Conservation (phyloP, 2,888 invertebrate species). For the Eueremaeus valkanovi region DNA sequence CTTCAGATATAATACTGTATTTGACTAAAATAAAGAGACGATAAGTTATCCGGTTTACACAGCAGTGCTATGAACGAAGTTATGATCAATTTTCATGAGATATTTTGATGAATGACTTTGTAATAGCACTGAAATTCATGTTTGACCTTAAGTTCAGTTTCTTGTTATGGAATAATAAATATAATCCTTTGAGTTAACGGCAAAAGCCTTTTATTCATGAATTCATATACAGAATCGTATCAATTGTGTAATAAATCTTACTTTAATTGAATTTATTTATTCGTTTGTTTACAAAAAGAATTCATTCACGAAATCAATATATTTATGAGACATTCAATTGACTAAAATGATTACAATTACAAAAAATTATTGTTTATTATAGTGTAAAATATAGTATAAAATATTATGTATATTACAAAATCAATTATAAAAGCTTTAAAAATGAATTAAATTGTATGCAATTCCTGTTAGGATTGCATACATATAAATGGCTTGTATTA, state of each 20-base stretch:
- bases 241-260: too few relatives aligned
- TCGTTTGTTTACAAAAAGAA: neutral
- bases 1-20: too few relatives aligned
- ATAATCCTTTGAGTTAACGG: too few relatives aligned
- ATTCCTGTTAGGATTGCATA: neutral
- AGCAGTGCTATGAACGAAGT: neutral
- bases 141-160: neutral
- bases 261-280: too few relatives aligned
- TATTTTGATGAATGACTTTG: neutral
- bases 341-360: too few relatives aligned
- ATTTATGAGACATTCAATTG: neutral
- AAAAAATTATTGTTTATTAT: neutral
- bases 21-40: neutral
- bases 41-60: neutral
- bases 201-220: too few relatives aligned
- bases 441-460: neutral
- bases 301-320: neutral
- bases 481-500: neutral
- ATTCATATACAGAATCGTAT: too few relatives aligned
- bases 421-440: neutral
- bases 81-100: slow-evolving; percentile 7
- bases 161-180: neutral
- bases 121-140: neutral
- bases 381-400: neutral
- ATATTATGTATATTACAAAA: neutral